Evolutionary conservation across 1,140 invertebrate genomes (phyloP), one percentile per base, ranked within the genome.

Genomic region (Drosophila rhopaloa): DNA sequence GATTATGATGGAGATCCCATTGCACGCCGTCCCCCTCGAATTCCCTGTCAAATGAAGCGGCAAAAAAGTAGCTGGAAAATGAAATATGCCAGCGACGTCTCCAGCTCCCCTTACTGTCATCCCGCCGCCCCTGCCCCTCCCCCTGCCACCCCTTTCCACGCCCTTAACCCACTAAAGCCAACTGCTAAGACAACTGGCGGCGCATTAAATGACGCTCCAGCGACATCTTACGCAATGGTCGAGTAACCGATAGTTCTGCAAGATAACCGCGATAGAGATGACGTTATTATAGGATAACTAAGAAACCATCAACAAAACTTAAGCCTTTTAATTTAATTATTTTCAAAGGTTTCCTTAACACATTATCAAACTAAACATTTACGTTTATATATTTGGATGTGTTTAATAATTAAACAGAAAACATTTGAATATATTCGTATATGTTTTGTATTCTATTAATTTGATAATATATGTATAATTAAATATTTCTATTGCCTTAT

Each of bases 121-220:
- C 60, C 47, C 40, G 16, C 46, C 11, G 24, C 44, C 14, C 56
- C 24, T 24, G 24, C 24, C 24, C 24, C 24, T 24, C 55, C 13
- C 24, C 38, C 55, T 43, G 40, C 16, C 19, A 8, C 41, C 13
- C 10, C 19, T 10, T 9, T 9, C 24, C n/a, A 24, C 24, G 24
- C n/a, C 19, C 16, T 32, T 7, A 58, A 41, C 29, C 59, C 53
- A 62, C 48, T 51, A n/a, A 51, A 51, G 48, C 44, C 44, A 51
- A 46, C 62, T 51, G 82, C 78, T 88, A 86, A 86, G 83, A 83
- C 83, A 88, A 81, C 77, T 84, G 88, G 83, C 88, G 88, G 80
- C 88, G 72, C 89, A 84, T 83, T 84, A 81, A 91, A 91, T 88
- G 88, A 91, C 83, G 88, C 88, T 79, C 88, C 82, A 91, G 82